Evolutionary conservation across 1,140 invertebrate genomes (phyloP), one percentile per base, ranked within the genome.

Genomic region (Charaxes varanes): DNA sequence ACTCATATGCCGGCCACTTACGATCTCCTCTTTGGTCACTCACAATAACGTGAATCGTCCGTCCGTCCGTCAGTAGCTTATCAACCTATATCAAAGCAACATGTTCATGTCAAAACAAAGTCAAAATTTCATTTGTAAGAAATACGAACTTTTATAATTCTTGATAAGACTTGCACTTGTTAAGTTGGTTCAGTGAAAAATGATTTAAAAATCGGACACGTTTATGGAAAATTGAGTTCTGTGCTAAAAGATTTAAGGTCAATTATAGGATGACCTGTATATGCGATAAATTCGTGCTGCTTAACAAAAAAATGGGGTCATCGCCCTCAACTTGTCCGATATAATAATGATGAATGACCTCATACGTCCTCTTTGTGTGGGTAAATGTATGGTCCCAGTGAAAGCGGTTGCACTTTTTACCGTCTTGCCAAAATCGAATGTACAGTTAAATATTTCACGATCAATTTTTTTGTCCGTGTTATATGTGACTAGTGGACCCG

Each of bases 311-410:
- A 65, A 62, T 57, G 52, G 57, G 60, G 60, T 62, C 58, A 53
- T 51, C 48, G 62, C 40, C 47, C 60, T 56, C 49, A 40, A 58
- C 40, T 57, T 67, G 62, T 69, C 61, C 61, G 56, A 58, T 64
- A 59, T 65, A 59, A 64, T 69, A 66, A 66, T 66, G 66, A 69
- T 66, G 62, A 53, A 69, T 64, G 60, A 60, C 46, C 57, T 54
- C 51, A 44, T 44, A 55, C 35, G 52, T 55, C 53, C 52, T 65
- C 49, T 62, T 62, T 59, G 27, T 50, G 26, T 33, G 36, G 28
- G 34, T 49, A 48, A 37, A 24, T 41, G 21, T 28, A 19, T 13
- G 48, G 47, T 41, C 15, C 5, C 8, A 49, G n/a, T 57, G 16
- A 23, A 6, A 51, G 64, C 59, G 61, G n/a, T n/a, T n/a, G n/a